These are phyloP conservation scores for Oscheius sp. DNA, from an alignment of 2,888 invertebrate genomes.

Conservation along the genomic window DNA sequence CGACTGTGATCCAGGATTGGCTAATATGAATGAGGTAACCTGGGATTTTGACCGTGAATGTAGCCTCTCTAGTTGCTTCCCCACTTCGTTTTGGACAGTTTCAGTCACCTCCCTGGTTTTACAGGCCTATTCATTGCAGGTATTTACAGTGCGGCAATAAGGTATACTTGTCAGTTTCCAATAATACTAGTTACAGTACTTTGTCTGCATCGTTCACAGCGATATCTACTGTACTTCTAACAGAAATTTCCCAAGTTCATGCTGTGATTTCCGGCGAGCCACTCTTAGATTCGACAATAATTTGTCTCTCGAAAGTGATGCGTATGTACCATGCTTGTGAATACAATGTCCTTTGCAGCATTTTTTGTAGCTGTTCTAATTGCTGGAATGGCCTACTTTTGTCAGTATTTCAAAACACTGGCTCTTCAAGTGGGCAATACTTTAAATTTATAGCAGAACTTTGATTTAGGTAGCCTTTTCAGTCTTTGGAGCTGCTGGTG, in stretches of 20 bases:
- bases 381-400: constrained; percentile 45
- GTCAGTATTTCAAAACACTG: constrained; percentile 45
- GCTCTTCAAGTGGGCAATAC: constrained; percentile 47
- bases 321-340: constrained; percentile 43
- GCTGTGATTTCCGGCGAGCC: background rate
- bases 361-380: constrained; percentile 41
- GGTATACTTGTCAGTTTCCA: constrained; percentile 30
- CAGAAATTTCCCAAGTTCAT: constrained; percentile 53
- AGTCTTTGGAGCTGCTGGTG: constrained; percentile 69
- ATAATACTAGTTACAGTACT: constrained; percentile 49
- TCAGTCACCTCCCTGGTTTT: constrained; percentile 56
- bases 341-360: background rate
- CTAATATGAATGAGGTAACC: constrained; percentile 47
- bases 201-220: constrained; percentile 61
- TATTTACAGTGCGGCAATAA: constrained; percentile 62
- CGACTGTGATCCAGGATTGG: constrained; percentile 62
- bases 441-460: no score
- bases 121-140: constrained; percentile 67
- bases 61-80: constrained; percentile 52
- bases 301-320: constrained; percentile 43
- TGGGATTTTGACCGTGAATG: background rate
- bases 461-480: constrained; percentile 63
- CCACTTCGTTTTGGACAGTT: constrained; percentile 59
- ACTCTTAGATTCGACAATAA: constrained; percentile 10
- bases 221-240: constrained; percentile 62